Conservation (phyloP, 2,888 invertebrate species). For the Eilema sororculum region DNA sequence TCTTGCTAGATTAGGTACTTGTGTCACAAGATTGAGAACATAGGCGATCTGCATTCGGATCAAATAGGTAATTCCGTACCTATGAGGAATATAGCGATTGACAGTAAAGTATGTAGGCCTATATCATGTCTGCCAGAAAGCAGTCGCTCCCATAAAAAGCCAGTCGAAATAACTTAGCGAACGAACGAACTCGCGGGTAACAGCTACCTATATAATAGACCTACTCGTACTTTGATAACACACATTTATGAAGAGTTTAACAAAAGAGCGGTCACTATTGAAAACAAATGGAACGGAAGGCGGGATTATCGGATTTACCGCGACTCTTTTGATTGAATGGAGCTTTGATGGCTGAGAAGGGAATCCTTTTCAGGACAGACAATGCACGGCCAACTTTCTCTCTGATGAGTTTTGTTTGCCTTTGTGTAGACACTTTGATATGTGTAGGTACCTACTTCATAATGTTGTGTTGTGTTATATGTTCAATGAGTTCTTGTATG, state of each 20-base stretch:
- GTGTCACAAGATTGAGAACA: too few relatives aligned
- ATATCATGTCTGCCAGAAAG: too few relatives aligned
- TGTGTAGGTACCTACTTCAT: too few relatives aligned
- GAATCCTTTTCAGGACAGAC: slow-evolving; percentile 39
- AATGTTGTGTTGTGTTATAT: too few relatives aligned
- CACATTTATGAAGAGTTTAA: slow-evolving; percentile 31
- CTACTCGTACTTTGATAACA: not conserved
- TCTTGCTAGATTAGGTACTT: too few relatives aligned
- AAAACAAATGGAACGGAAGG: slow-evolving; percentile 57
- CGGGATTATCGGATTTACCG: slow-evolving; percentile 50
- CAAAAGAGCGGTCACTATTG: slow-evolving; percentile 50
- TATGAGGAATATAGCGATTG: too few relatives aligned
- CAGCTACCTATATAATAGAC: not conserved
- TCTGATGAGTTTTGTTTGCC: slow-evolving; percentile 13
- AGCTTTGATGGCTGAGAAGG: slow-evolving; percentile 37
- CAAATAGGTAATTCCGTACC: too few relatives aligned
- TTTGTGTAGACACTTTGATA: not conserved
- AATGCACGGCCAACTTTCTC: slow-evolving; percentile 31
- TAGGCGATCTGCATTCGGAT: too few relatives aligned
- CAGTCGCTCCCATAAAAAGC: too few relatives aligned
- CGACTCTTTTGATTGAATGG: slow-evolving; percentile 52
- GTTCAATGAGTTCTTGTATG: too few relatives aligned
- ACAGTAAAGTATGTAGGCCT: too few relatives aligned
- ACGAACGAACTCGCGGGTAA: not conserved
- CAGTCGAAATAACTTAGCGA: not conserved